Evolutionary conservation across 2,797 vertebrate genomes (phyloP).

Genomic region (Selene dorsalis): DNA sequence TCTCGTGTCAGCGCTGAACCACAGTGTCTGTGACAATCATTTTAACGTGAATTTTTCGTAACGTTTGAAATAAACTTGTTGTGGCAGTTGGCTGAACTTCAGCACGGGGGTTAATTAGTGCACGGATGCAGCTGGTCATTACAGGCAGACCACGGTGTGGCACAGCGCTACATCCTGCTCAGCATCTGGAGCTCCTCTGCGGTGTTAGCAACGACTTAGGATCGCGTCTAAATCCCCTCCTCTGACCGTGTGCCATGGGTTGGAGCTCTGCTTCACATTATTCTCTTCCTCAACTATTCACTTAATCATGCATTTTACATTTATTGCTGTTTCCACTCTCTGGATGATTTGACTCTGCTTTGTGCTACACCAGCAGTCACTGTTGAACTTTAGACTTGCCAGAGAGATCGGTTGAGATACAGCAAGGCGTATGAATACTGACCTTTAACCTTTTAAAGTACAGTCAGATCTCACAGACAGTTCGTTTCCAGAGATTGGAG

Average conservation of each 20-base stretch:
- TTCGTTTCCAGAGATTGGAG: neutral
- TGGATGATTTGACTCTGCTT: neutral
- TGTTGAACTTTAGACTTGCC: conserved; percentile 78
- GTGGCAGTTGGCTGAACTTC: fast-evolving
- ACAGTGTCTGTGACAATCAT: fast-evolving
- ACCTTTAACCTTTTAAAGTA: conserved; percentile 70
- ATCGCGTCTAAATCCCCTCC: too few species aligned
- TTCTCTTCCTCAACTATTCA: neutral
- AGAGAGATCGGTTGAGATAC: conserved; percentile 51
- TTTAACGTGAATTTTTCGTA: conserved; percentile 3
- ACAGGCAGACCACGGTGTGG: neutral
- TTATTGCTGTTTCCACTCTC: neutral
- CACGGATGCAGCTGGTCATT: conserved; percentile 36
- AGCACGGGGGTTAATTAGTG: neutral
- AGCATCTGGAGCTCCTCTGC: conserved; percentile 23
- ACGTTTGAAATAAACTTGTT: neutral
- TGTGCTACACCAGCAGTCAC: conserved; percentile 4
- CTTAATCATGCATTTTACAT: neutral
- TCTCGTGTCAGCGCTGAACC: neutral
- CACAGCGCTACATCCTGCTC: conserved; percentile 6
- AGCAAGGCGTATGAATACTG: conserved; percentile 57
- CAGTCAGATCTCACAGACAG: conserved; percentile 16
- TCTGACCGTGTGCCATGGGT: neutral
- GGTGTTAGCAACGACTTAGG: neutral
- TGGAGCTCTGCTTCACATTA: neutral